Evolutionary conservation across 2,113 vertebrate genomes (phyloP).

Genomic region (Serinus canaria): DNA sequence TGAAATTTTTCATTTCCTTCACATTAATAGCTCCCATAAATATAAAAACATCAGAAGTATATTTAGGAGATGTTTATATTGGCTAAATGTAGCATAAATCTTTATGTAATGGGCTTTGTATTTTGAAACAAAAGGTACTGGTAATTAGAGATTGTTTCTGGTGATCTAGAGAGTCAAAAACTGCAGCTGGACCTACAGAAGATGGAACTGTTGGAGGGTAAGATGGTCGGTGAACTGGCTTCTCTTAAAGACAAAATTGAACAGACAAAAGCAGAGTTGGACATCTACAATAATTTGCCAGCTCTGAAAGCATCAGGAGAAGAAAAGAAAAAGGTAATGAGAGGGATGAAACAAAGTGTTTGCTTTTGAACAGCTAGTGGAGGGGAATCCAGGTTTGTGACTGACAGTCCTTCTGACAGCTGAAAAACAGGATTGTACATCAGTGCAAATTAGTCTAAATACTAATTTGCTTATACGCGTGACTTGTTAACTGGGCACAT

Average conservation of each 20-base stretch:
- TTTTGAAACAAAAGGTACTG: background rate
- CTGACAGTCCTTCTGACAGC: background rate
- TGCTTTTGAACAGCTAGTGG: background rate
- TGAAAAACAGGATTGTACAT: background rate
- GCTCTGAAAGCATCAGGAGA: constrained; percentile 83
- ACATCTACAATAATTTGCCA: constrained; percentile 85
- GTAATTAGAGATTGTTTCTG: constrained; percentile 8
- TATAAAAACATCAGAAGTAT: background rate
- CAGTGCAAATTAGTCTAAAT: background rate
- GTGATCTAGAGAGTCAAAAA: constrained; percentile 83
- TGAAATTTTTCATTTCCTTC: background rate
- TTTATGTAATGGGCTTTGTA: background rate
- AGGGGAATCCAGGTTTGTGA: background rate
- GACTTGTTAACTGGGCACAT: background rate
- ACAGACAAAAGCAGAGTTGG: constrained; percentile 80
- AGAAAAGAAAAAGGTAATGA: constrained; percentile 86
- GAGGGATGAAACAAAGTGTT: background rate
- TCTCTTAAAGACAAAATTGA: constrained; percentile 84
- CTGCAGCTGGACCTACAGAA: constrained; percentile 94
- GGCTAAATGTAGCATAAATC: background rate
- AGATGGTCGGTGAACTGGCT: constrained; percentile 85
- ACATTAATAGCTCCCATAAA: background rate
- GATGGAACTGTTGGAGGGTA: constrained; percentile 90
- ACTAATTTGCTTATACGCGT: background rate
- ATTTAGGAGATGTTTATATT: background rate